These are phyloP conservation scores for Thera obeliscata DNA, from an alignment of 2,888 invertebrate genomes.

Conservation along the genomic window DNA sequence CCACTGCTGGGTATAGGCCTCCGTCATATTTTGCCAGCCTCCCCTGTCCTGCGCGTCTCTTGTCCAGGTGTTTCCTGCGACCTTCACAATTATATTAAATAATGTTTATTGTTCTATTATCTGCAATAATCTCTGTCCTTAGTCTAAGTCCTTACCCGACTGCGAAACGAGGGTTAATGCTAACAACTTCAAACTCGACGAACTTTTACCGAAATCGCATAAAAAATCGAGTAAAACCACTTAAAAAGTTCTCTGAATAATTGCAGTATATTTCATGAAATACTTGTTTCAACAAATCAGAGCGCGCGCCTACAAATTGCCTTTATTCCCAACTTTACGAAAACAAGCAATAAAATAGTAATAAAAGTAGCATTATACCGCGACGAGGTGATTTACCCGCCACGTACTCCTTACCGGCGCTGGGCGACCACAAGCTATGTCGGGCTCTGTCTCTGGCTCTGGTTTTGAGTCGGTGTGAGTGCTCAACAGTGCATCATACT, in stretches of 20 bases:
- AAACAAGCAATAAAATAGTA: constrained; percentile 28
- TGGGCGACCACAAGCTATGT: no score
- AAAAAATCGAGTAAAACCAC: constrained; percentile 13
- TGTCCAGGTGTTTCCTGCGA: no score
- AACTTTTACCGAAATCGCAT: constrained; percentile 3
- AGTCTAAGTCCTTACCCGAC: no score
- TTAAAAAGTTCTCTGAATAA: constrained; percentile 18
- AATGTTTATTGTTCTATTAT: no score
- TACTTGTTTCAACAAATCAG: constrained; percentile 17
- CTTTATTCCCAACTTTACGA: constrained; percentile 28
- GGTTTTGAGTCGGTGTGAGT: no score
- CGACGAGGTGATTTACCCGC: constrained; percentile 13
- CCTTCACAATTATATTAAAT: no score
- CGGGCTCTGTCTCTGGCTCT: no score
- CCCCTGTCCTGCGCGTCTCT: no score
- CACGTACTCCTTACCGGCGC: background rate
- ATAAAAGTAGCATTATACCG: constrained; percentile 30
- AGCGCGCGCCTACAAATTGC: constrained; percentile 22
- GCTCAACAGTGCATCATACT: no score
- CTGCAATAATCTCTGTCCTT: no score
- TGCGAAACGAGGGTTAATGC: background rate
- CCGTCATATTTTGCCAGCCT: no score
- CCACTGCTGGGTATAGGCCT: no score
- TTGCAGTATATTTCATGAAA: constrained; percentile 21
- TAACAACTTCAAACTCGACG: background rate